Evolutionary conservation across 2,113 vertebrate species (phyloP).

Genomic region (Zonotrichia leucophrys): DNA sequence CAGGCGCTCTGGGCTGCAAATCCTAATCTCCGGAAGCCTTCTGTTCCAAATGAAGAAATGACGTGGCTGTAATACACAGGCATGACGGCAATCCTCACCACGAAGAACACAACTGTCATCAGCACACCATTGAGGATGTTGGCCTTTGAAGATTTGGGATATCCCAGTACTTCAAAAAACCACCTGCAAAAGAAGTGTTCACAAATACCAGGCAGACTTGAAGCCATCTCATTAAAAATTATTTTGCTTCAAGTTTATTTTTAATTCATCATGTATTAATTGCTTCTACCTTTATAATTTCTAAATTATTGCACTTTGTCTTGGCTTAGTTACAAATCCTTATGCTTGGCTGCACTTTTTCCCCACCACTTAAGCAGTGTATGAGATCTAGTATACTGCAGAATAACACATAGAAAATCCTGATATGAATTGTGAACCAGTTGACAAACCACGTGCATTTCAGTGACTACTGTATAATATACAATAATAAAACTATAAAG

Average conservation of each 20-base stretch:
- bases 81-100: conserved; percentile 90
- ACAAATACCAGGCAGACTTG: conserved; percentile 9
- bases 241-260: not conserved
- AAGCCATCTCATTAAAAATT: not conserved
- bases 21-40: conserved; percentile 85
- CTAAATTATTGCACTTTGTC: not conserved
- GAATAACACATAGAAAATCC: not conserved
- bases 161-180: conserved; percentile 96
- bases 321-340: not conserved
- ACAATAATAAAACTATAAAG: not conserved
- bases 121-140: conserved; percentile 93
- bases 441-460: not conserved
- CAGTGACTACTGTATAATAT: not conserved
- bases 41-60: conserved; percentile 85
- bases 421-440: not conserved
- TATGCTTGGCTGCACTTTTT: not conserved
- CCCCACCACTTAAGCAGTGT: not conserved
- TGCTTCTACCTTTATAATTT: not conserved
- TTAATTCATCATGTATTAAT: not conserved
- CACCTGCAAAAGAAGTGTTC: conserved; percentile 84
- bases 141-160: conserved; percentile 87
- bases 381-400: not conserved
- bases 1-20: conserved; percentile 83
- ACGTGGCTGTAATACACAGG: conserved; percentile 86
- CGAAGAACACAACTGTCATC: conserved; percentile 93